phyloP scores from a whole-genome alignment of 2,113 vertebrate genomes.

The Dipodomys ordii region DNA sequence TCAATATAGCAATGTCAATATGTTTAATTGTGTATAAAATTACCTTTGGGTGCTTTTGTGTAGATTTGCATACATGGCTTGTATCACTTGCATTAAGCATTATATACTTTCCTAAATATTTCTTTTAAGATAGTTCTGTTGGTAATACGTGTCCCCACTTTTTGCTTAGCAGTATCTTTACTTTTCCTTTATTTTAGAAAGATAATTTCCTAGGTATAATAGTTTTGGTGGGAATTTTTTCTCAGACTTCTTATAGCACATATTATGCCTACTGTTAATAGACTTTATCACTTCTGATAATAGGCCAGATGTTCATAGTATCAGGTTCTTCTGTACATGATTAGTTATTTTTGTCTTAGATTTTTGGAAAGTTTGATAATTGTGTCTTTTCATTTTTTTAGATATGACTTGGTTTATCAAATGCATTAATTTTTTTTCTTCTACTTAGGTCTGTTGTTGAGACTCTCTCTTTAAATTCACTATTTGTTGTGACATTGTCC shows the following conservation, averaged over 20 bases:
- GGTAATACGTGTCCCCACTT: neutral
- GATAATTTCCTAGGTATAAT: neutral
- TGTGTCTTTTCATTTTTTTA: neutral
- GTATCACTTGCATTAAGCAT: neutral
- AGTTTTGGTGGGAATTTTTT: neutral
- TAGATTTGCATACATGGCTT: neutral
- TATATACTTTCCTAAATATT: neutral
- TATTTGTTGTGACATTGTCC: too few relatives aligned
- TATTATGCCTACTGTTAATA: neutral
- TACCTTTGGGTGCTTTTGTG: neutral
- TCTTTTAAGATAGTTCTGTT: neutral
- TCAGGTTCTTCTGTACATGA: neutral
- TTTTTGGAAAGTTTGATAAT: neutral
- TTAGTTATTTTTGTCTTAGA: neutral
- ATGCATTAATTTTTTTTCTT: too few relatives aligned
- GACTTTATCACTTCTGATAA: neutral
- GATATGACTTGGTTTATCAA: neutral
- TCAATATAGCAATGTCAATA: neutral
- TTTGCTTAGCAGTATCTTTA: neutral
- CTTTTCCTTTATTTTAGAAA: constrained; percentile 18
- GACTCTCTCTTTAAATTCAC: too few relatives aligned
- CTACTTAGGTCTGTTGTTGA: too few relatives aligned
- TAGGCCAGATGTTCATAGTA: neutral
- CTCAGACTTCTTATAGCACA: neutral
- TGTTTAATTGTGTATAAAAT: neutral